Percentiles rank a stretch among this genome's conserved stretches.
These are phyloP conservation scores for Deilephila elpenor DNA, from an alignment of 2,888 invertebrate species.

Conservation along the genomic window DNA sequence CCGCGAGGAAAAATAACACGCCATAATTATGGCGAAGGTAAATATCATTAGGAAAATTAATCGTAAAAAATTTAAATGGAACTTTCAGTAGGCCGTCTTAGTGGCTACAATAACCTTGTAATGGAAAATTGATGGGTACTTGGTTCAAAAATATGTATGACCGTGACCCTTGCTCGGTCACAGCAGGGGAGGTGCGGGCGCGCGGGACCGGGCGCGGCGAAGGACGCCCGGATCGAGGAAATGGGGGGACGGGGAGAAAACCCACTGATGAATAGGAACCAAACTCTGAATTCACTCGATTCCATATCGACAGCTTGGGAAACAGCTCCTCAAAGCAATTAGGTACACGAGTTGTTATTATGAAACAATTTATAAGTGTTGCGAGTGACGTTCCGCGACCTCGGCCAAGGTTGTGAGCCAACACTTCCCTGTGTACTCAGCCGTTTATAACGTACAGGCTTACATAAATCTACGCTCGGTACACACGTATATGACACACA, in stretches of 20 bases:
- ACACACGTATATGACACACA: conserved; percentile 35
- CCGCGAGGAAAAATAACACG: neutral
- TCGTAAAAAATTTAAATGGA: neutral
- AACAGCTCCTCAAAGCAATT: conserved; percentile 48
- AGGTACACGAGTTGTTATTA: conserved; percentile 64
- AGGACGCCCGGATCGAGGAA: conserved; percentile 49
- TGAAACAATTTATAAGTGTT: conserved; percentile 77
- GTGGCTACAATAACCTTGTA: conserved; percentile 42
- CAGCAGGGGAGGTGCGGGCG: conserved; percentile 52
- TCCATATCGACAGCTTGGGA: conserved; percentile 47
- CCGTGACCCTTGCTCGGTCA: conserved; percentile 81
- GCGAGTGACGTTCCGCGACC: conserved; percentile 78
- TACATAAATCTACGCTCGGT: conserved; percentile 56
- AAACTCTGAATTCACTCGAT: conserved; percentile 47
- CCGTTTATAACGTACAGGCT: conserved; percentile 66
- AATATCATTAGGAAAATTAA: neutral
- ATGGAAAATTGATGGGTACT: conserved; percentile 56
- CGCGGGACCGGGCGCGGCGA: conserved; percentile 58
- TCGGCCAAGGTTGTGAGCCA: conserved; percentile 77
- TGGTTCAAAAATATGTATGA: conserved; percentile 69
- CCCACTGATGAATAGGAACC: conserved; percentile 35
- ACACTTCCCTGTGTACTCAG: conserved; percentile 80
- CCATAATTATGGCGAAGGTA: neutral
- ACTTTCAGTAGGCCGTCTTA: conserved; percentile 23
- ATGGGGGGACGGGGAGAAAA: conserved; percentile 40